Evolutionary conservation across 2,888 invertebrate genomes (phyloP).

Genomic region (Galerucella pusilla): DNA sequence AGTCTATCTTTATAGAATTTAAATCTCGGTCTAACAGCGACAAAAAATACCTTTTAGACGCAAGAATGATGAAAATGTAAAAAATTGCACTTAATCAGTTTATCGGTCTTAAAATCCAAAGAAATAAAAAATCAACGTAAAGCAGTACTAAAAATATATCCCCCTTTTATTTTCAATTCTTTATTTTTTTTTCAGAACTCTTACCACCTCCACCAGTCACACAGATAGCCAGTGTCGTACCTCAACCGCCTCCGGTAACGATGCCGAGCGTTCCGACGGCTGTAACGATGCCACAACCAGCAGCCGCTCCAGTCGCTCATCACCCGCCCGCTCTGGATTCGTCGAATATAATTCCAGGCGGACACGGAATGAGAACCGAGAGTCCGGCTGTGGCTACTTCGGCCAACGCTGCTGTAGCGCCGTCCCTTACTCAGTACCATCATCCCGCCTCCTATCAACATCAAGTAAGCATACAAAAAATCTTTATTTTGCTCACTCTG

Average conservation of each 20-base stretch:
- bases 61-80: no score
- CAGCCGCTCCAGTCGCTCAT: constrained; percentile 65
- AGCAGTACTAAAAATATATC: no score
- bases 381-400: constrained; percentile 69
- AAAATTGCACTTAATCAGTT: no score
- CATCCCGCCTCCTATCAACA: constrained; percentile 50
- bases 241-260: constrained; percentile 52
- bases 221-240: constrained; percentile 45
- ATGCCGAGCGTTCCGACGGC: constrained; percentile 56
- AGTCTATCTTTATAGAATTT: not conserved
- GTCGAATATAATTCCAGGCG: constrained; percentile 53
- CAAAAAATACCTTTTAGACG: no score
- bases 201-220: constrained; percentile 43
- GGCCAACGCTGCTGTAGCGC: constrained; percentile 65
- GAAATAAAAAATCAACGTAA: no score
- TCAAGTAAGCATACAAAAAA: constrained; percentile 21
- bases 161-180: not conserved
- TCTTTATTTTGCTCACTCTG: not conserved
- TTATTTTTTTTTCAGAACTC: constrained; percentile 42
- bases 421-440: constrained; percentile 67
- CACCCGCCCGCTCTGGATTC: constrained; percentile 54
- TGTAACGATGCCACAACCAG: constrained; percentile 68
- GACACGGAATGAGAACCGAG: constrained; percentile 65
- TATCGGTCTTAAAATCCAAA: no score
- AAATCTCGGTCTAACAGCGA: not conserved